Evolutionary conservation across 2,113 vertebrate species (phyloP), one percentile per base, ranked within the genome.

Genomic region (Oreocharis arfaki): DNA sequence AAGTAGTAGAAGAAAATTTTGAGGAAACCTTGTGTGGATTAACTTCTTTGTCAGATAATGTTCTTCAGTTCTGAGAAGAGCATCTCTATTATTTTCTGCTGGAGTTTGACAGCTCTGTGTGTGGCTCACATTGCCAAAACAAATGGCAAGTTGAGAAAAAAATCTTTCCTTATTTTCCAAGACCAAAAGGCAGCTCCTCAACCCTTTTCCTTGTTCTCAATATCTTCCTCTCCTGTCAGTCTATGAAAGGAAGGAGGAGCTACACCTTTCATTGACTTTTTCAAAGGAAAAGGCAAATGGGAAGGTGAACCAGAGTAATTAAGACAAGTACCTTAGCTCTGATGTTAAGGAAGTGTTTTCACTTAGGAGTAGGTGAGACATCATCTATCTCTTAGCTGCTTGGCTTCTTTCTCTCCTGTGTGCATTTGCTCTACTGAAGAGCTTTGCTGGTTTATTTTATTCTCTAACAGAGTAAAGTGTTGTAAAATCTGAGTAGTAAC

Each of bases 111-210:
- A 61, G 4, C 1, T 84, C 37, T 41, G 6, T 69, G 3, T 1
- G 1, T 14, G 8, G 16, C 9, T 78, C 10, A 46, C 0, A 0
- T 33, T 63, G 14, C 13, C 53, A 73, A 59, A 84, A 37, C 14
- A 49, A 67, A 41, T 37, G 4, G 1, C 26, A 73, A 85, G 14
- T 15, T 35, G 18, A 71, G 39, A 10, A 61, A 53, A 60, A 69
- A 41, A 7, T 1, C 2, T n/a, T 68, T 22, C 15, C 23, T 16
- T 78, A 6, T 42, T 74, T 49, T 56, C 33, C 35, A 69, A 68
- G 30, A 13, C 16, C 2, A 42, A 33, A 14, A 56, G 21, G 17
- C 16, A 37, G 8, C 2, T 73, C 4, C 6, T 57, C 14, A 71
- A 28, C 6, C 13, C 1, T 59, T 63, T 41, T 5, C 11, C 3